Evolutionary conservation across 2,888 invertebrate species (phyloP).

Genomic region (Lordiphosa fenestrarum): DNA sequence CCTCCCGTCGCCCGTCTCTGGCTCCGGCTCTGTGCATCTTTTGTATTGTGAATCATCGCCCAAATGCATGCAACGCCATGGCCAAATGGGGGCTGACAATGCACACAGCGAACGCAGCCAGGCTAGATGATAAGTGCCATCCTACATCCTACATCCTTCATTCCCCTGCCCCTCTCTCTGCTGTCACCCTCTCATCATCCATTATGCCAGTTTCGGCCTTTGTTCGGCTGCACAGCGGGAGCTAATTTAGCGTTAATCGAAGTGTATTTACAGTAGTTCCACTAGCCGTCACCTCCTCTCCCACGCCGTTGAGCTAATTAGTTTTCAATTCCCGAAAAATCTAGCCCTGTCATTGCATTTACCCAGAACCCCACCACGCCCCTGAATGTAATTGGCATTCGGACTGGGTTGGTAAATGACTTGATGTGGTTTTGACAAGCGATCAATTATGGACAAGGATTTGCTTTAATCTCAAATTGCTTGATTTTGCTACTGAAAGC

Average conservation of each 20-base stretch:
- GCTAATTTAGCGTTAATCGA: conserved; percentile 61
- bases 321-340: conserved; percentile 33
- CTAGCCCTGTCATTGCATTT: too few species aligned
- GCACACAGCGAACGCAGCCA: conserved; percentile 28
- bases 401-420: background rate
- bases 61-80: conserved; percentile 53
- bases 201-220: conserved; percentile 8
- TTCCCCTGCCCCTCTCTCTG: conserved; percentile 2
- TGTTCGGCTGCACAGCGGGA: conserved; percentile 11
- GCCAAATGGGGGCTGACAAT: conserved; percentile 49
- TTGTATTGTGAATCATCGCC: conserved; percentile 65
- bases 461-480: conserved; percentile 3
- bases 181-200: conserved; percentile 19
- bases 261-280: conserved; percentile 41
- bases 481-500: too few species aligned
- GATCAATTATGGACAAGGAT: conserved; percentile 2
- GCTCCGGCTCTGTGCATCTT: conserved; percentile 45
- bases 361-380: too few species aligned
- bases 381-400: too few species aligned
- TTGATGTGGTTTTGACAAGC: conserved; percentile 10
- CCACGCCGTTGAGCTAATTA: conserved; percentile 45
- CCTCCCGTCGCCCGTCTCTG: conserved; percentile 1
- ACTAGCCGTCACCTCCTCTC: background rate
- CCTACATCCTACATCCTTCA: conserved; percentile 3
- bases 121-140: conserved; percentile 43